Percentiles rank a stretch among this genome's conserved stretches.
Conservation (phyloP, 1,140 invertebrate species). For the Oryctes rhinoceros region DNA sequence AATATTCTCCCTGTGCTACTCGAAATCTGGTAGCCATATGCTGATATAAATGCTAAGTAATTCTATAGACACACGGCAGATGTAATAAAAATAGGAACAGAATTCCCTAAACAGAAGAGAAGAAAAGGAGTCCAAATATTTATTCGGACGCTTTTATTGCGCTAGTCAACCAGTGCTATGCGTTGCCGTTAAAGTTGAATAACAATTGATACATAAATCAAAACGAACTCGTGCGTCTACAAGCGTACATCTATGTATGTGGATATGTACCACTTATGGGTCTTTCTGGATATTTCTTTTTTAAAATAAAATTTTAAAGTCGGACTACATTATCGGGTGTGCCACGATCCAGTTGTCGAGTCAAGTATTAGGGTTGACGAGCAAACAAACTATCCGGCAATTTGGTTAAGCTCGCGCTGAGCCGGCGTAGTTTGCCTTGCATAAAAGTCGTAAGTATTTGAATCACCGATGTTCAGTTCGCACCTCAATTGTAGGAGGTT, state of each 20-base stretch:
- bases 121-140: conserved; percentile 2
- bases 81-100: conserved; percentile 8
- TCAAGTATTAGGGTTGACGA: conserved; percentile 16
- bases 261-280: not conserved
- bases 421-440: conserved; percentile 3
- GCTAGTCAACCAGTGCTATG: too few species aligned
- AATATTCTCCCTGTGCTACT: not conserved
- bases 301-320: not conserved
- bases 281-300: not conserved
- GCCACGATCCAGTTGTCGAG: conserved; percentile 11
- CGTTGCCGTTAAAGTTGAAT: conserved; percentile 10
- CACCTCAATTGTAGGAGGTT: conserved; percentile 42
- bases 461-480: conserved; percentile 46
- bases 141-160: conserved; percentile 11
- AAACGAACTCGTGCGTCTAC: not conserved
- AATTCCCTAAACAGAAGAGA: conserved; percentile 5
- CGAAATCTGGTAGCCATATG: not conserved
- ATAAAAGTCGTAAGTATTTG: conserved; percentile 40
- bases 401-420: not conserved
- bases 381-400: not conserved
- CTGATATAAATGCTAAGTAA: not conserved
- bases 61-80: not conserved
- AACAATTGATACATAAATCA: conserved; percentile 28
- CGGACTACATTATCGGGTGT: conserved; percentile 24
- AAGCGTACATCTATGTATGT: too few species aligned